Evolutionary conservation across 2,888 invertebrate species (phyloP), one percentile per base, ranked within the genome.

Genomic region (Mythimna pallens): DNA sequence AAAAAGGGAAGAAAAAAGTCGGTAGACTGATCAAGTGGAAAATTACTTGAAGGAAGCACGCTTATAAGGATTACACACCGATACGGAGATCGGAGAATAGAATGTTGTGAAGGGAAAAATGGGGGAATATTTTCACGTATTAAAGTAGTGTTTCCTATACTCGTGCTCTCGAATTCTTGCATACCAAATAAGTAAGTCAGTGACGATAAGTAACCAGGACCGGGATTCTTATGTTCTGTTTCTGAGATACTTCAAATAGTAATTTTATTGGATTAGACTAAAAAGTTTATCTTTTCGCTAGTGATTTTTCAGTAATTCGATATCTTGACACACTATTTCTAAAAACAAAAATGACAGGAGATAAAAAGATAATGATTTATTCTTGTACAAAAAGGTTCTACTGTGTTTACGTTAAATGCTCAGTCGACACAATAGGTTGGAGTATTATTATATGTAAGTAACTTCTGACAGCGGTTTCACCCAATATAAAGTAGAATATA

Each of bases 1-100:
- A 87, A 86, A 65, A 86, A 84, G 80, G 75, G 70, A 81, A 76
- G 77, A 78, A 92, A 91, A 92, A 93, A 92, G 88, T 90, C 89
- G 83, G 87, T 79, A 80, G 89, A 87, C 90, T 92, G 93, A 94
- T 94, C 93, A 93, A 90, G 92, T 92, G 93, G 94, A 94, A 94
- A 94, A 94, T 94, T 94, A 93, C 93, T 92, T 89, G 89, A 92
- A 92, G 87, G 89, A 89, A 90, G 87, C 88, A 83, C 87, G 89
- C 87, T 87, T 85, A 79, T 83, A 88, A 76, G 77, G 57, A 81
- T 80, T 78, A 88, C 86, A 86, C 76, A 89, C 80, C 69, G 90
- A 34, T 52, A 55, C 64, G 66, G 64, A 74, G 81, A 76, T 70
- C 62, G 69, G 58, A 47, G 30, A 73, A 25, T 65, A 52, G 43